Conservation (phyloP, 2,797 vertebrate species). For the Anguilla marmorata region DNA sequence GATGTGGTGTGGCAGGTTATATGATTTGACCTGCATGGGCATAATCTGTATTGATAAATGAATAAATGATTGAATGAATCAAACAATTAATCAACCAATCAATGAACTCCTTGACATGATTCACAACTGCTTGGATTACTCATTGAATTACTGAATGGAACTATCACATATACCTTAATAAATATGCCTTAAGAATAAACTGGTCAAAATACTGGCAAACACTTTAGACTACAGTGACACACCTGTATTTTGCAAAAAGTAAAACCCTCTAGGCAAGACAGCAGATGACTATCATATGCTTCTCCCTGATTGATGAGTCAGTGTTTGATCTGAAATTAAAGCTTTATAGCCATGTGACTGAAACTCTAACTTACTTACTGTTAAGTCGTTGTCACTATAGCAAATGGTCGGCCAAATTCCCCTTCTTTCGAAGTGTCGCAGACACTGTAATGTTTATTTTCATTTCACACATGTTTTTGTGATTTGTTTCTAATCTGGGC, state of each 20-base stretch:
- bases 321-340: slow-evolving; percentile 15
- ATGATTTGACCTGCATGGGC: not conserved
- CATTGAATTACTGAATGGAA: not conserved
- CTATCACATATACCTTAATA: slow-evolving; percentile 20
- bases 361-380: not conserved
- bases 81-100: not conserved
- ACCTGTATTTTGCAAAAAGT: slow-evolving; percentile 11
- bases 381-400: not conserved
- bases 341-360: not conserved
- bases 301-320: slow-evolving; percentile 19
- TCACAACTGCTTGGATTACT: not conserved
- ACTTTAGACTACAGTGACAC: slow-evolving; percentile 18
- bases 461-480: slow-evolving; percentile 9
- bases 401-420: not conserved
- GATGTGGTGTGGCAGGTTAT: not conserved
- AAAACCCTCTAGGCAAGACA: slow-evolving; percentile 22
- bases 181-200: not conserved
- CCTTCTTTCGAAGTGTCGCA: not conserved
- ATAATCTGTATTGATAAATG: not conserved
- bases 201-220: not conserved
- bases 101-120: not conserved
- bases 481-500: not conserved
- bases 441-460: not conserved
- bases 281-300: not conserved
- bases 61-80: too few species aligned